Base-by-base conservation (phyloP, 2,113 vertebrate species). In the Catharus minimus region DNA sequence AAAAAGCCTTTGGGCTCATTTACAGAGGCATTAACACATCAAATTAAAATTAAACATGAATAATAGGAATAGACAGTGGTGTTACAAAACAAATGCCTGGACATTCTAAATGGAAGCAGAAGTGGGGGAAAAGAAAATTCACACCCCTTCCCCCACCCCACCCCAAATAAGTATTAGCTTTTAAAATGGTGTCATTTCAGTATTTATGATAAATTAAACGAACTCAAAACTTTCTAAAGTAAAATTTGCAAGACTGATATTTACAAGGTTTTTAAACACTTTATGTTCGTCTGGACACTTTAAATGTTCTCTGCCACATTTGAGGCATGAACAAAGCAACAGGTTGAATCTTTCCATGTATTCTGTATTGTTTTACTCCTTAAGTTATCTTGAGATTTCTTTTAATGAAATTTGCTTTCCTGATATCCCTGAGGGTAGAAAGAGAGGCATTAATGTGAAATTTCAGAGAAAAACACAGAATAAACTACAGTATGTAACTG, bases 21-120 rank as follows among this genome's bases (percentile, higher is more conserved):
- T 67, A 86, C 4, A 15, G 66, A 82, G 16, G 57, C 62, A 94
- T 66, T 86, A 88, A 81, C 73, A 58, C 30, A 50, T 43, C 46
- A 36, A 67, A 76, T 86, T 68, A 84, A 92, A 95, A 85, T 75
- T 53, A 57, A 75, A 72, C 33, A 32, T 39, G 38, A 79, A n/a
- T 58, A 86, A 87, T 11, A 61, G 33, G 46, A 85, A 72, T 21
- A 65, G 90, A 75, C 20, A 57, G 41, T 2, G 18, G 20, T 73
- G 55, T 61, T 82, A 82, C 30, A 47, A 84, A 94, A 91, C 38
- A 86, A 71, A 41, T 20, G 19, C 39, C 57, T 64, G 49, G 46
- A 28, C 23, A 16, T 61, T 93, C 58, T 65, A 39, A 78, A 43
- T 32, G 16, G 21, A 80, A 84, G 22, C 2, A 27, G 20, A 69